phyloP scores from a whole-genome alignment of 1,140 invertebrate genomes.

The Himalopsyche phryganea region DNA sequence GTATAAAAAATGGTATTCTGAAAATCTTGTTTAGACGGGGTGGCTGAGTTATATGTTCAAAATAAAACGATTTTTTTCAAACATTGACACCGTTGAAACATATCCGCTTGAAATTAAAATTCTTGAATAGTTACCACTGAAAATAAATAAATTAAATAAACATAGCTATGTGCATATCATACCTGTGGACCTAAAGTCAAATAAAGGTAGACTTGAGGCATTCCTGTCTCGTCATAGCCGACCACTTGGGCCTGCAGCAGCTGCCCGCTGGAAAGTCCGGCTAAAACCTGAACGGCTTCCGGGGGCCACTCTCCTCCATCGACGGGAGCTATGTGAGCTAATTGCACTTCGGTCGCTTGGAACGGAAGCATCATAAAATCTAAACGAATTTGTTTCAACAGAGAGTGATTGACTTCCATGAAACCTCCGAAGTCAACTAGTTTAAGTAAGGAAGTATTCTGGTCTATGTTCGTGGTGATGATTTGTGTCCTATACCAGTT shows the following conservation, averaged over 20 bases:
- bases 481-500: conserved; percentile 89
- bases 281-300: conserved; percentile 72
- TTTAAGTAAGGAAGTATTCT: conserved; percentile 73
- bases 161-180: too few species aligned
- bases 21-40: too few species aligned
- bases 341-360: conserved; percentile 90
- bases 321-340: conserved; percentile 83
- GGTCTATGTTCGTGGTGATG: conserved; percentile 64
- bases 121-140: too few species aligned
- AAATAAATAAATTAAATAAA: too few species aligned
- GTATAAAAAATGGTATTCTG: too few species aligned
- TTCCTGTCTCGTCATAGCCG: conserved; percentile 70
- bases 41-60: too few species aligned
- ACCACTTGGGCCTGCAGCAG: conserved; percentile 84
- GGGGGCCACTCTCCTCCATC: conserved; percentile 69
- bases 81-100: too few species aligned
- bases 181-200: conserved; percentile 68
- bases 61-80: too few species aligned
- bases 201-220: conserved; percentile 77
- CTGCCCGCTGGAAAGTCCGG: conserved; percentile 71
- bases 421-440: conserved; percentile 95
- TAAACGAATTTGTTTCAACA: conserved; percentile 82
- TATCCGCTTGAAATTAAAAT: too few species aligned
- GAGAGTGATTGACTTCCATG: conserved; percentile 66
- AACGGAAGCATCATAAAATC: conserved; percentile 93